These are phyloP conservation scores for Labeo rohita DNA, from an alignment of 2,113 vertebrate species.

Conservation along the genomic window DNA sequence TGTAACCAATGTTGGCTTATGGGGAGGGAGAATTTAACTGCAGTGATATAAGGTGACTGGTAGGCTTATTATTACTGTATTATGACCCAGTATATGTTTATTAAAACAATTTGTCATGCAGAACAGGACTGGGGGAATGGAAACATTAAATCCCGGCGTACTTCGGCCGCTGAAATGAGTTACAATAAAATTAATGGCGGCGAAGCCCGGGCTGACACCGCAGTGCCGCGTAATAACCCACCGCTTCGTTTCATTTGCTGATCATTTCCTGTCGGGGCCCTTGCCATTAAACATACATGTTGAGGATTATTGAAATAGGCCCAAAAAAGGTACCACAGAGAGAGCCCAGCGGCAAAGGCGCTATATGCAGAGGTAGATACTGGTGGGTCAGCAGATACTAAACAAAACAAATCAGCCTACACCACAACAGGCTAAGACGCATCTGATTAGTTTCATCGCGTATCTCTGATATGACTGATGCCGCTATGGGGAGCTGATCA, in stretches of 20 bases:
- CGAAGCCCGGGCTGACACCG: constrained; percentile 77
- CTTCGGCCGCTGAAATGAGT: constrained; percentile 95
- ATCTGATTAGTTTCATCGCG: background rate
- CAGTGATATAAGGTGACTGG: constrained; percentile 99
- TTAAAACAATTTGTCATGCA: constrained; percentile 99
- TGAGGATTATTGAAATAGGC: constrained; percentile 78
- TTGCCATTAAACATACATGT: constrained; percentile 93
- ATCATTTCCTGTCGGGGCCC: constrained; percentile 91
- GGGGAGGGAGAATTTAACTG: constrained; percentile 92
- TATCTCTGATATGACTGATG: constrained; percentile 23
- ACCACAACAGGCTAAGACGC: background rate
- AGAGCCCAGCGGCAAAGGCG: constrained; percentile 61
- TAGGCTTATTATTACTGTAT: constrained; percentile 99
- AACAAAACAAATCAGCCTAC: background rate
- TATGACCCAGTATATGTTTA: constrained; percentile 99
- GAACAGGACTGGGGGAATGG: constrained; percentile 96
- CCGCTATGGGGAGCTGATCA: constrained; percentile 4
- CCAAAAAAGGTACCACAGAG: constrained; percentile 79
- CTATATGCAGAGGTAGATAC: background rate
- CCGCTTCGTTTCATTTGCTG: constrained; percentile 87
- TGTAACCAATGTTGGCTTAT: constrained; percentile 93
- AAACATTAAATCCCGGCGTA: constrained; percentile 97
- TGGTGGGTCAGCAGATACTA: constrained; percentile 1
- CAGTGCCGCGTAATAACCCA: constrained; percentile 81
- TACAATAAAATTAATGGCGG: constrained; percentile 93